Evolutionary conservation across 2,888 invertebrate genomes (phyloP).

Genomic region (Hecatera dysodea): DNA sequence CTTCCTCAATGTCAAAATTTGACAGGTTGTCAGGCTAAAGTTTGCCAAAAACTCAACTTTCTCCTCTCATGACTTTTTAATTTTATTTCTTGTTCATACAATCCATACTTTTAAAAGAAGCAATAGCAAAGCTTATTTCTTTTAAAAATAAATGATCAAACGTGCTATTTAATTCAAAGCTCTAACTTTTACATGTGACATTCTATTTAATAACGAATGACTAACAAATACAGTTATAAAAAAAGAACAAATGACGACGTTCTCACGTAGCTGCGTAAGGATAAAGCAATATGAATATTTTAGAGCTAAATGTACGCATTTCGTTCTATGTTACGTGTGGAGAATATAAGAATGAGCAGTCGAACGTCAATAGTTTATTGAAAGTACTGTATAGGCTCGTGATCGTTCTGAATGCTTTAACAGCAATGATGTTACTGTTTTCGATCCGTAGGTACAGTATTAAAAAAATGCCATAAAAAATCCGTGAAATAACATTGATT

Average conservation of each 20-base stretch:
- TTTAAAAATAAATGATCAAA: neutral
- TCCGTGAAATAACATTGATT: neutral
- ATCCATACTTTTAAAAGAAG: neutral
- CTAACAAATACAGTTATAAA: conserved; percentile 2
- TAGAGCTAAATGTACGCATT: conserved; percentile 43
- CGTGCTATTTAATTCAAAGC: neutral
- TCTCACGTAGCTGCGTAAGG: conserved; percentile 40
- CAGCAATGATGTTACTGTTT: neutral
- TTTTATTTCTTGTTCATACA: neutral
- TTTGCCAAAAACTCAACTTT: no score
- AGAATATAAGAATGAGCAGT: conserved; percentile 37
- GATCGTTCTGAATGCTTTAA: conserved; percentile 11
- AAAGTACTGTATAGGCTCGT: conserved; percentile 3
- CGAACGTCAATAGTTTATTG: conserved; percentile 35
- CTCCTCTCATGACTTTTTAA: neutral
- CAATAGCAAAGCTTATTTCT: neutral
- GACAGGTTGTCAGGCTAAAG: no score
- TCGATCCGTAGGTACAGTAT: neutral
- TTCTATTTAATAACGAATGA: conserved; percentile 25
- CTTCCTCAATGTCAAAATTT: no score
- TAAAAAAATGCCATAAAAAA: no score
- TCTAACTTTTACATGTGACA: neutral
- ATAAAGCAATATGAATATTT: conserved; percentile 55
- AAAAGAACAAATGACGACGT: conserved; percentile 30
- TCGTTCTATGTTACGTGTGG: conserved; percentile 44